Base-by-base conservation (phyloP, 2,797 vertebrate genomes). In the Tolypeutes matacus region DNA sequence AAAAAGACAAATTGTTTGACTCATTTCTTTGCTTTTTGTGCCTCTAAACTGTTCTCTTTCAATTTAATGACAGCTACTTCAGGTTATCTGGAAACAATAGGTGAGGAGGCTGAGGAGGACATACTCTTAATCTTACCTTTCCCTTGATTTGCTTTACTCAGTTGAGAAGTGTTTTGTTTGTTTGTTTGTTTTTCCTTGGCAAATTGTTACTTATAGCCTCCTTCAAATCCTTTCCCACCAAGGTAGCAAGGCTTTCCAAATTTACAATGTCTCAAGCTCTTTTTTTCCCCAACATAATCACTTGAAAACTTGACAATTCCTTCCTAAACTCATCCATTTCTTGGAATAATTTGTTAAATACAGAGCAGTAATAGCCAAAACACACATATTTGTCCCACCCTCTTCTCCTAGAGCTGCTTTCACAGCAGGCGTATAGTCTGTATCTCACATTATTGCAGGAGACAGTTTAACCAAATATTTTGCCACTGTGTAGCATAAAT, bases 261-360 rank as follows among this genome's bases (percentile, higher is more conserved):
- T 3, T 25, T 58, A 34, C 3, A 25, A 15, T 7, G 25, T 82
- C 39, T n/a, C 29, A 58, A 64, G 31, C 5, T 51, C 21, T 62
- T 81, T n/a, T 86, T 75, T 69, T n/a, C 18, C 86, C 53, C 49
- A 60, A 69, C 31, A 78, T 13, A 81, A 56, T 77, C 49, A 58
- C 65, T 91, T 89, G 62, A 42, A 78, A 93, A 82, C 34, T 51
- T 64, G 27, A 67, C 14, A 69, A 12, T 78, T 89, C 27, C 77
- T 78, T 76, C 82, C 81, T 42, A 56, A 82, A 65, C 34, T 58
- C 23, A 60, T 60, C 36, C 46, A 89, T 51, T 86, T 76, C 53
- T 21, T 94, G 2, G 62, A 93, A 70, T 60, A 62, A 70, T 64
- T 89, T 82, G 82, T n/a, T 86, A 58, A 81, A 81, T 67, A 77